Evolutionary conservation across 2,797 vertebrate species (phyloP).

Genomic region (Cyprinella venusta): DNA sequence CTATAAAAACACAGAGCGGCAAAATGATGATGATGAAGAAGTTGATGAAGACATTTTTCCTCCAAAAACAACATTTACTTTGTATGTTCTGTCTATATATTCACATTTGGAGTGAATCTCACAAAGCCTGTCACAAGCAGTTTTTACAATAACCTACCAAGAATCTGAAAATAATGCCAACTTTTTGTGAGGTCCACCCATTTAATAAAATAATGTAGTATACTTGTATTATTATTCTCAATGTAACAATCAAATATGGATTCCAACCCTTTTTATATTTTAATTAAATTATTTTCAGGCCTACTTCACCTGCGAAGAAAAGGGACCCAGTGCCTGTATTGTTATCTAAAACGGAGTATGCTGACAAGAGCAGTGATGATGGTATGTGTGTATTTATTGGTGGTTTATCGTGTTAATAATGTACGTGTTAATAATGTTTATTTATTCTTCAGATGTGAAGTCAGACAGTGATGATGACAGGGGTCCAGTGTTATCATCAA

Average conservation of each 20-base stretch:
- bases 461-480: conserved; percentile 89
- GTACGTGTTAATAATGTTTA: conserved; percentile 6
- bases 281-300: conserved; percentile 69
- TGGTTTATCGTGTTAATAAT: neutral
- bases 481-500: conserved; percentile 83
- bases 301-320: conserved; percentile 80
- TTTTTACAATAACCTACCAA: neutral
- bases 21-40: conserved; percentile 74
- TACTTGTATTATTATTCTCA: neutral
- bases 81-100: conserved; percentile 62
- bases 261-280: neutral
- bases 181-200: neutral
- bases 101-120: neutral
- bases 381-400: conserved; percentile 71
- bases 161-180: neutral
- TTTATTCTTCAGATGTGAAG: conserved; percentile 82
- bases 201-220: neutral
- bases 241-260: neutral
- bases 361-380: conserved; percentile 88
- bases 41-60: conserved; percentile 82
- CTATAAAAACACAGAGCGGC: conserved; percentile 83
- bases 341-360: conserved; percentile 73
- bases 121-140: neutral
- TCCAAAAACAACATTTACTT: conserved; percentile 72
- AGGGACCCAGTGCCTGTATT: conserved; percentile 81